Evolutionary conservation across 2,888 invertebrate species (phyloP).

Genomic region (Amphipyra tragopoginis): DNA sequence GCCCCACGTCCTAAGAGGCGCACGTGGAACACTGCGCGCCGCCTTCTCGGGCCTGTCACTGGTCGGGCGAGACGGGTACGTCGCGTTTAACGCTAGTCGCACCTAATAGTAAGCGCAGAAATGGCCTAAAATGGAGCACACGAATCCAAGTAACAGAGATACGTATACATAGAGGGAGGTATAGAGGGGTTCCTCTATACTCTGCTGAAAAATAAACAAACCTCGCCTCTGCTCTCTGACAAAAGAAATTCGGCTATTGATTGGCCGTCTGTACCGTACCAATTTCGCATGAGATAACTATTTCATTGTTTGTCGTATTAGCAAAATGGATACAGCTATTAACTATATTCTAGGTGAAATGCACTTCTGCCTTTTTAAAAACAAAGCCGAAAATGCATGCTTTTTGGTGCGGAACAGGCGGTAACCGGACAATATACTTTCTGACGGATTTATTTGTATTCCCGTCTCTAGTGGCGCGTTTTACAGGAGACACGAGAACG

Average conservation of each 20-base stretch:
- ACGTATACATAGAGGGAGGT: no score
- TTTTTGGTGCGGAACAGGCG: slow-evolving; percentile 30
- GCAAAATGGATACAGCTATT: background rate
- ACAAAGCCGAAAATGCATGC: slow-evolving; percentile 7
- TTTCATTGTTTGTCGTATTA: background rate
- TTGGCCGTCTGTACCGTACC: background rate
- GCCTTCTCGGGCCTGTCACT: no score
- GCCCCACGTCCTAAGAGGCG: no score
- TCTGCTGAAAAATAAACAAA: slow-evolving; percentile 56
- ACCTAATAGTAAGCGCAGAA: no score
- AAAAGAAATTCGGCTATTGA: slow-evolving; percentile 7
- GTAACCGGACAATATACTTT: slow-evolving; percentile 57
- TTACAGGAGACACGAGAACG: slow-evolving; percentile 73
- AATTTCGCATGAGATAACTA: background rate
- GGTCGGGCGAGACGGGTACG: no score
- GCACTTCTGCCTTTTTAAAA: background rate
- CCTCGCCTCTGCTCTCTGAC: background rate
- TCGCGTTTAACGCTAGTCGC: no score
- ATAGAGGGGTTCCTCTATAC: no score
- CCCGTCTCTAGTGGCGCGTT: slow-evolving; percentile 67
- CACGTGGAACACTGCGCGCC: no score
- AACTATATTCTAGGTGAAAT: background rate
- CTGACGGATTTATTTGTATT: slow-evolving; percentile 70
- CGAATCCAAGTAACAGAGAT: no score
- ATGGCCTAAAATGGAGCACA: no score